phyloP scores from a whole-genome alignment of 2,113 vertebrate species.

The Arizona elegans region DNA sequence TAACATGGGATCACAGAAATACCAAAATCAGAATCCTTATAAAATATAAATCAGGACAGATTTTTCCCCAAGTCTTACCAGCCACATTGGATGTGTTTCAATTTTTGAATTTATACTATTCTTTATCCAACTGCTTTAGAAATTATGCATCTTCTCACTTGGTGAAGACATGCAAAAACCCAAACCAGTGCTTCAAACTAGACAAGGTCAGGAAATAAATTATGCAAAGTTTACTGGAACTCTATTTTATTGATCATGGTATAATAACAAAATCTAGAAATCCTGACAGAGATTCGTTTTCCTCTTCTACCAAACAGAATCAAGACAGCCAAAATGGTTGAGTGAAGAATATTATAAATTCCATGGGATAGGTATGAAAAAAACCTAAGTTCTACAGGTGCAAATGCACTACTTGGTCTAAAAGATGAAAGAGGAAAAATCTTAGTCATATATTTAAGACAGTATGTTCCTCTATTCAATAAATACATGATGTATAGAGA shows the following conservation, averaged over 20 bases:
- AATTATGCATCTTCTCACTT: neutral
- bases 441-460: neutral
- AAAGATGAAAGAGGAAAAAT: neutral
- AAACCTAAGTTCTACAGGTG: neutral
- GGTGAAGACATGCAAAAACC: neutral
- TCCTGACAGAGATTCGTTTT: neutral
- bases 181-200: neutral
- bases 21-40: neutral
- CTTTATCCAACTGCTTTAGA: neutral
- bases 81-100: neutral
- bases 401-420: neutral
- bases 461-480: neutral
- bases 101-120: neutral
- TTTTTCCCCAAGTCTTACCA: neutral
- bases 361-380: neutral
- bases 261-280: neutral
- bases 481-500: neutral
- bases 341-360: neutral
- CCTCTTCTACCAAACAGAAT: neutral
- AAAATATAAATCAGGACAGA: neutral
- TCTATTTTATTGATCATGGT: neutral
- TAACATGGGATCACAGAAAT: neutral
- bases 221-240: neutral
- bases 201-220: neutral
- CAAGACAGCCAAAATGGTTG: neutral